phyloP scores from a whole-genome alignment of 2,888 invertebrate species.

The Masnerella sp. region DNA sequence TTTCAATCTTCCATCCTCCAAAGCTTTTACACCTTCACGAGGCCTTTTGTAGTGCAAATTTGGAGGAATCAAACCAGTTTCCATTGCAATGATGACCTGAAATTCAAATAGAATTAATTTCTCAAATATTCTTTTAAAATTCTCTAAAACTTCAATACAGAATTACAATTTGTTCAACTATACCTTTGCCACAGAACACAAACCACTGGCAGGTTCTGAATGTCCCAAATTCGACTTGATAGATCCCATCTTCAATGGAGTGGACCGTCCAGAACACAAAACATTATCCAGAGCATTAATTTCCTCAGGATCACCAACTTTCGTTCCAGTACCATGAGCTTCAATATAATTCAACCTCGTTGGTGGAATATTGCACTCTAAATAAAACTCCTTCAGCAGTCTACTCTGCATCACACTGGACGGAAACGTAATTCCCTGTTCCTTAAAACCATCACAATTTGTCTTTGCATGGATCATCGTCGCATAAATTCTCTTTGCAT shows the following conservation, averaged over 20 bases:
- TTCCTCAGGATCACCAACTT: constrained; percentile 95
- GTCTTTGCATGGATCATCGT: constrained; percentile 80
- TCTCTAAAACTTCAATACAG: too few species aligned
- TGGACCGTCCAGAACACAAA: constrained; percentile 86
- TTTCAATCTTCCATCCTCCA: constrained; percentile 82
- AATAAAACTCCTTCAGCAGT: constrained; percentile 80
- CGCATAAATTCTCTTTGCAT: constrained; percentile 79
- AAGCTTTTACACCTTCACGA: constrained; percentile 81
- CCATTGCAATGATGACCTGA: constrained; percentile 87
- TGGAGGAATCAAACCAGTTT: constrained; percentile 88
- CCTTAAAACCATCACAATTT: constrained; percentile 81
- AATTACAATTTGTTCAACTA: background rate
- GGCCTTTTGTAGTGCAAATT: constrained; percentile 88
- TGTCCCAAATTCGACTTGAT: constrained; percentile 97
- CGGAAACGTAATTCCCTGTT: constrained; percentile 75
- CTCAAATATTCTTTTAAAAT: background rate
- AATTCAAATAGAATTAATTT: background rate
- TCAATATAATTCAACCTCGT: constrained; percentile 82
- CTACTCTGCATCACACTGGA: constrained; percentile 70
- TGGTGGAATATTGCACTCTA: constrained; percentile 81
- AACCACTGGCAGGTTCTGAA: constrained; percentile 90
- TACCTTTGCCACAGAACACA: constrained; percentile 90
- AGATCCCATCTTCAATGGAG: constrained; percentile 90
- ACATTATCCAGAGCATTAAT: constrained; percentile 88
- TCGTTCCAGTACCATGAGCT: constrained; percentile 87